Evolutionary conservation across 2,797 vertebrate species (phyloP).

Genomic region (Micropoecilia bifurca): DNA sequence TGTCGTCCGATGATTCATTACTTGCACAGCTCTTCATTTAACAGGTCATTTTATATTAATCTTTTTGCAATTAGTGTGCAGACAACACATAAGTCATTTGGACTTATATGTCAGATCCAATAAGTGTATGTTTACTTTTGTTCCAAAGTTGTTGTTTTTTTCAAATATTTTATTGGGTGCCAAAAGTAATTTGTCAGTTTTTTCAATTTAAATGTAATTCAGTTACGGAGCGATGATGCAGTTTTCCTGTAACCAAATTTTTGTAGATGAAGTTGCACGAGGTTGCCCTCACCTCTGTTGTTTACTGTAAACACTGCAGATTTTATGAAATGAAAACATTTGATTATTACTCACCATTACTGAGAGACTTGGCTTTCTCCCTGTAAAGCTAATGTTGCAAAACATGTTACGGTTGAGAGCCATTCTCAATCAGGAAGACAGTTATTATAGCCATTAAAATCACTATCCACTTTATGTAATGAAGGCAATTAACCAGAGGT

Average conservation of each 20-base stretch:
- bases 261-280: background rate
- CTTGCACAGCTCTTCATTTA: background rate
- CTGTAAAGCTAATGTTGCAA: constrained; percentile 73
- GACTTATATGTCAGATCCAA: background rate
- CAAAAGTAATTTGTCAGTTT: background rate
- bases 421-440: constrained; percentile 79
- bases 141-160: background rate
- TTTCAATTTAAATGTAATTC: constrained; percentile 1
- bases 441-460: constrained; percentile 82
- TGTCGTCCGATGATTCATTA: background rate
- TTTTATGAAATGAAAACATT: constrained; percentile 42
- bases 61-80: background rate
- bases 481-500: constrained; percentile 77
- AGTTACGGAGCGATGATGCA: background rate
- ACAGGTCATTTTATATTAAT: background rate
- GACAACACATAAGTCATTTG: background rate
- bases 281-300: background rate
- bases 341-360: constrained; percentile 51
- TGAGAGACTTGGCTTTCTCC: constrained; percentile 36
- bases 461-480: constrained; percentile 82
- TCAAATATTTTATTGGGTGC: background rate
- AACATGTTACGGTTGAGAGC: constrained; percentile 66
- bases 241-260: background rate
- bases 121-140: background rate
- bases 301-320: constrained; percentile 4